Conservation (phyloP, 2,113 vertebrate species). For the Ctenomys sociabilis region DNA sequence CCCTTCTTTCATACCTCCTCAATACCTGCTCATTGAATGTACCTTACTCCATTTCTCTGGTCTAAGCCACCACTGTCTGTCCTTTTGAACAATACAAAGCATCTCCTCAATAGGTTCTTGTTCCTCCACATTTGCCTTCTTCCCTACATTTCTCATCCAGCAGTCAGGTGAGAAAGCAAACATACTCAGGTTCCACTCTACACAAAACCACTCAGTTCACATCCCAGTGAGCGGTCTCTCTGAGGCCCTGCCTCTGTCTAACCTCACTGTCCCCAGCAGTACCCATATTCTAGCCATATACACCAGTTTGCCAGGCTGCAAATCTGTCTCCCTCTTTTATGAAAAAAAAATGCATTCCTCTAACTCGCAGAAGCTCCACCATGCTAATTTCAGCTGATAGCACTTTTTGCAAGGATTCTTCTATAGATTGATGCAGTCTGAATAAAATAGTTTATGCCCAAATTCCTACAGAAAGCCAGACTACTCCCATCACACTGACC, state of each 20-base stretch:
- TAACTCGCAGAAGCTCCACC: not conserved
- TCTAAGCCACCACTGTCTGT: not conserved
- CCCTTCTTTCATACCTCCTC: not conserved
- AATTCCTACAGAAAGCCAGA: not conserved
- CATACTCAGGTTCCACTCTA: not conserved
- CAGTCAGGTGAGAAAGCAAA: not conserved
- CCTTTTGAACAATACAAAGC: not conserved
- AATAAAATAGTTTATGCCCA: not conserved
- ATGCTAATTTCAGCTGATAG: not conserved
- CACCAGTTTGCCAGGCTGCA: not conserved
- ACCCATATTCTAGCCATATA: not conserved
- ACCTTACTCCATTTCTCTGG: not conserved
- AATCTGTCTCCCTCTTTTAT: not conserved
- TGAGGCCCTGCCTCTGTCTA: accelerated
- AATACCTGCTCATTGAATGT: not conserved
- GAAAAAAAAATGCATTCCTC: not conserved
- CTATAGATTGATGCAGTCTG: not conserved
- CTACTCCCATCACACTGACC: not conserved
- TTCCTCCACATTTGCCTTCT: not conserved
- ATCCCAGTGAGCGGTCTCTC: not conserved
- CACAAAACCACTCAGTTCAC: not conserved
- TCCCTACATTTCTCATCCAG: not conserved
- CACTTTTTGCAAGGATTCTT: not conserved
- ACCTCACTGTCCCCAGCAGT: accelerated
- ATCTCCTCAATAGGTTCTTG: not conserved